A percentile compares a stretch with the other conserved stretches of the same genome.
Conservation (phyloP, 2,888 invertebrate genomes). For the Cryptosula pallasiana region DNA sequence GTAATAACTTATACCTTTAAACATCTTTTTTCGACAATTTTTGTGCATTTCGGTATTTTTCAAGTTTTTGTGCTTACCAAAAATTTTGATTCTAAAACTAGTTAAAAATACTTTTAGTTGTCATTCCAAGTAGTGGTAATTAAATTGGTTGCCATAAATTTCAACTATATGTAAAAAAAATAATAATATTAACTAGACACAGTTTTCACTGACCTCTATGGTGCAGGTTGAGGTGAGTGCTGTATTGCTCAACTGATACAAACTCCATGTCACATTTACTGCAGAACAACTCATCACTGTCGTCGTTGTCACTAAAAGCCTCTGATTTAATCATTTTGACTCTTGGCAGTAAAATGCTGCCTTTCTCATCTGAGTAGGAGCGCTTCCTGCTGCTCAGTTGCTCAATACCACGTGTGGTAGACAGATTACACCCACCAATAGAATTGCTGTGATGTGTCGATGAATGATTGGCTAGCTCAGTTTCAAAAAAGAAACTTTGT, state of each 20-base stretch:
- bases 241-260: conserved; percentile 6
- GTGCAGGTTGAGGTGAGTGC: background rate
- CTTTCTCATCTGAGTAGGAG: background rate
- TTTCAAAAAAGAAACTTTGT: conserved; percentile 81
- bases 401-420: background rate
- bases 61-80: too few relatives aligned
- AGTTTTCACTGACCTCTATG: conserved; percentile 13
- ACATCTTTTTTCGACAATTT: too few relatives aligned
- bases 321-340: background rate
- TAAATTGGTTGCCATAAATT: too few relatives aligned
- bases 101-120: too few relatives aligned
- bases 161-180: too few relatives aligned
- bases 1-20: too few relatives aligned
- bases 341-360: background rate
- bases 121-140: too few relatives aligned
- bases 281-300: conserved; percentile 6
- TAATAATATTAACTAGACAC: too few relatives aligned
- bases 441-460: conserved; percentile 31
- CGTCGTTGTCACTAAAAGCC: conserved; percentile 18
- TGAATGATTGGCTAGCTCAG: conserved; percentile 81
- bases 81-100: too few relatives aligned
- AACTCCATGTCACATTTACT: conserved; percentile 23
- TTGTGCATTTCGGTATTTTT: too few relatives aligned
- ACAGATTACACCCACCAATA: background rate
- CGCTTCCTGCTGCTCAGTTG: background rate